Evolutionary conservation across 2,888 invertebrate genomes (phyloP), one percentile per base, ranked within the genome.

Genomic region (Rhamnusium bicolor): DNA sequence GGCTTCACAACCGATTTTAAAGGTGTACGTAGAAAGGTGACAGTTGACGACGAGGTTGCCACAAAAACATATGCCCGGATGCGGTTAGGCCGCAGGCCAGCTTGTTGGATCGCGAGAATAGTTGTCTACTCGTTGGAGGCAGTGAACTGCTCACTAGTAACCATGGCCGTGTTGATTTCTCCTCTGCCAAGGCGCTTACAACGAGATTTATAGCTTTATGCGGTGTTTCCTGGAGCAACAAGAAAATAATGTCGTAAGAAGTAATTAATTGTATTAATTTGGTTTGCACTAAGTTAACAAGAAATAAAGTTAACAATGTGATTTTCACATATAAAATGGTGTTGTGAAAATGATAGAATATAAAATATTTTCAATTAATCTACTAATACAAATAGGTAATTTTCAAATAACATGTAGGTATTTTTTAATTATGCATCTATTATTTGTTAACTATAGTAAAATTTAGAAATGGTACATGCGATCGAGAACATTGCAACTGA

Each of bases 51-150:
- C 63, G 74, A 72, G 54, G 73, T 72, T 80, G 75, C 77, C 77
- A 81, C 80, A 85, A 85, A 84, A 85, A 85, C 85, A 84, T 84
- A 82, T 83, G 84, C 84, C 66, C 84, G 85, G 85, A 85, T 84
- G 85, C 83, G 84, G 85, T 83, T 81, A 80, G 63, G 85, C 85
- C 84, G 79, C 80, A 78, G 82, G 85, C 73, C 75, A 72, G 74
- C 69, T 75, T 71, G 76, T 68, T 71, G 74, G 73, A 71, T 75
- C 76, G 73, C 68, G 71, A 69, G 46, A 56, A 65, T 40, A 56
- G 66, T 24, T 46, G 66, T 46, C 27, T 46, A 51, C 19, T 40
- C 54, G 40, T 46, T 56, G 66, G 66, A 74, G 71, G 73, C 76
- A 76, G 68, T 76, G 74, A 76, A 74, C 76, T 75, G 78, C 66